These are phyloP conservation scores for Haplochromis vanheusdeni DNA, from an alignment of 2,113 vertebrate species.

Conservation along the genomic window DNA sequence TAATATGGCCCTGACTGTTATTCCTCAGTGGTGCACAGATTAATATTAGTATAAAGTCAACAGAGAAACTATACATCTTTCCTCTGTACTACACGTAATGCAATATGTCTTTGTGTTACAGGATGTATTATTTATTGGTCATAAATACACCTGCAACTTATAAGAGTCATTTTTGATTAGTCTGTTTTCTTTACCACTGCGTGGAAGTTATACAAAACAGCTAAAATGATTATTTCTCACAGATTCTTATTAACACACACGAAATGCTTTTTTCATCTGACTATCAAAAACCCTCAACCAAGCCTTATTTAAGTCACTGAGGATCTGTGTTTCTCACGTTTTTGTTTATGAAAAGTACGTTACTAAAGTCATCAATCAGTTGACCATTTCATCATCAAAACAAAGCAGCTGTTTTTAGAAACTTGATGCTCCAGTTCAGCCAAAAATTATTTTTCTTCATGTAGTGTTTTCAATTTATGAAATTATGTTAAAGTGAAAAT, in stretches of 20 bases:
- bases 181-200: not conserved
- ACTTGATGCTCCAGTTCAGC: not conserved
- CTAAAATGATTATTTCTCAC: not conserved
- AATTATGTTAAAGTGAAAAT: not conserved
- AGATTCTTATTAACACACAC: not conserved
- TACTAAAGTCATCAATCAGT: not conserved
- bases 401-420: not conserved
- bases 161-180: not conserved
- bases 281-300: not conserved
- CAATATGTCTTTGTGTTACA: not conserved
- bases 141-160: not conserved
- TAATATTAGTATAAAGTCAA: constrained; percentile 4
- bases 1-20: constrained; percentile 38
- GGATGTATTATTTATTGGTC: not conserved
- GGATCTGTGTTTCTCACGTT: not conserved
- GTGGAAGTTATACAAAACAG: not conserved
- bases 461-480: not conserved
- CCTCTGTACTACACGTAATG: not conserved
- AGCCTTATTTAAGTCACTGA: not conserved
- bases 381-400: not conserved
- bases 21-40: not conserved
- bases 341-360: not conserved
- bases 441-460: not conserved
- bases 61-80: not conserved
- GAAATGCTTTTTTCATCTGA: not conserved